These are phyloP conservation scores for Trichonephila inaurata DNA, from an alignment of 1,140 invertebrate species.

Conservation along the genomic window DNA sequence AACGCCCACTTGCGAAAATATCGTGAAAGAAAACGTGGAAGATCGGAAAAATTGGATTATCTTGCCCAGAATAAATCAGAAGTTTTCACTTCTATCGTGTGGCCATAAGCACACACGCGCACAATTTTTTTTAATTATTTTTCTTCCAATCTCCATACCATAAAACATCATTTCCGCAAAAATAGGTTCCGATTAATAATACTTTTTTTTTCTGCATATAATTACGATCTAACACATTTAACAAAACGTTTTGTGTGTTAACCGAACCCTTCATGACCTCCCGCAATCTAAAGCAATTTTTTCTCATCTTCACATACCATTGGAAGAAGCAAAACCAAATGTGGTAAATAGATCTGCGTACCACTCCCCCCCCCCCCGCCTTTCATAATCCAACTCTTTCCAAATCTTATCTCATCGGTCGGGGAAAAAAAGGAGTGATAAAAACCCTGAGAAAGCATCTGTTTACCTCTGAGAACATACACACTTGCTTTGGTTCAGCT, in stretches of 20 bases:
- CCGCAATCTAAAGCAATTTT: neutral
- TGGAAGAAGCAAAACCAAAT: slow-evolving; percentile 3
- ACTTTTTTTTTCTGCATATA: too few species aligned
- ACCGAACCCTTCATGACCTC: neutral
- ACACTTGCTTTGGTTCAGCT: slow-evolving; percentile 51
- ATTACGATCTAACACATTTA: neutral
- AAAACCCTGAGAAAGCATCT: slow-evolving; percentile 62
- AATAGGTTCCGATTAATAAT: too few species aligned
- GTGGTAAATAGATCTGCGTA: neutral
- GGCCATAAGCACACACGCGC: too few species aligned
- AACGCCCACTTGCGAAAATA: too few species aligned
- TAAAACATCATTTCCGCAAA: too few species aligned
- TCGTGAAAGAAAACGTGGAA: too few species aligned
- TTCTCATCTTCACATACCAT: neutral
- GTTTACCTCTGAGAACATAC: slow-evolving; percentile 30
- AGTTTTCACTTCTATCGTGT: too few species aligned
- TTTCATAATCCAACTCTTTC: neutral
- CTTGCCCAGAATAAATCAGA: too few species aligned
- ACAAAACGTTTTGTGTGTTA: neutral
- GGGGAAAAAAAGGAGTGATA: neutral
- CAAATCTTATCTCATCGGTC: slow-evolving; percentile 56
- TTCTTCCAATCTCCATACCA: too few species aligned
- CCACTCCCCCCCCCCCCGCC: neutral
- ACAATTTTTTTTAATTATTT: too few species aligned
- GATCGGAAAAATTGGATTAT: too few species aligned